Base-by-base conservation (phyloP, 2,888 invertebrate species). In the Apotomis capreana region DNA sequence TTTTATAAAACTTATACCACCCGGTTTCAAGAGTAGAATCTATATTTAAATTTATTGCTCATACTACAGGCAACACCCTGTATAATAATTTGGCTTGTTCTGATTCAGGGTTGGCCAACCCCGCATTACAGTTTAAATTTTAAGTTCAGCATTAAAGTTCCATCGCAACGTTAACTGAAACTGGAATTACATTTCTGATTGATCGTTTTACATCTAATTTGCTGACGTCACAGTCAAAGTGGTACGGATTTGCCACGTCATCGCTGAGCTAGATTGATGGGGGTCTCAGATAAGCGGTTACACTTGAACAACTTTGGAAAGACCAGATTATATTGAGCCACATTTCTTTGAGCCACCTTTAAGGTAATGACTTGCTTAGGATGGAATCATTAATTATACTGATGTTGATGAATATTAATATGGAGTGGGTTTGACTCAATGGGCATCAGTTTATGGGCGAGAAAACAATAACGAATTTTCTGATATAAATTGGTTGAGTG, bases 161-260 rank as follows among this genome's bases (percentile, higher is more conserved):
- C 0, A 40, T 9, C 9, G 49, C 9, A 9, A 49, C 52, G 40
- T 26, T 55, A 63, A 69, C 26, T 9, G 65, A 55, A 55, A 4
- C 10, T 5, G 57, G 62, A 68, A 71, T 68, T 68, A 68, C 67
- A 52, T 62, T 40, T 51, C 40, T 67, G 71, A 71, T 71, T 67
- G 61, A 71, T 71, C 71, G 71, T 62, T 71, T 58, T 57, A 57
- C 44, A 62, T 52, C 67, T 71, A 71, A 71, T 71, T 71, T 62
- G 67, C 67, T 65, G 67, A 68, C 67, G 67, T 71, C 71, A 71
- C 67, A 51, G 57, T 57, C 26, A 51, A 71, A 71, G 61, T 68
- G 71, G 67, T 44, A 13, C 55, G 55, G 57, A 51, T 71, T 67
- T 57, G 71, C 71, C 52, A 58, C 61, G 61, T 71, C 71, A 71